phyloP scores from a whole-genome alignment of 2,797 vertebrate genomes.

The Craterocephalus amniculus region DNA sequence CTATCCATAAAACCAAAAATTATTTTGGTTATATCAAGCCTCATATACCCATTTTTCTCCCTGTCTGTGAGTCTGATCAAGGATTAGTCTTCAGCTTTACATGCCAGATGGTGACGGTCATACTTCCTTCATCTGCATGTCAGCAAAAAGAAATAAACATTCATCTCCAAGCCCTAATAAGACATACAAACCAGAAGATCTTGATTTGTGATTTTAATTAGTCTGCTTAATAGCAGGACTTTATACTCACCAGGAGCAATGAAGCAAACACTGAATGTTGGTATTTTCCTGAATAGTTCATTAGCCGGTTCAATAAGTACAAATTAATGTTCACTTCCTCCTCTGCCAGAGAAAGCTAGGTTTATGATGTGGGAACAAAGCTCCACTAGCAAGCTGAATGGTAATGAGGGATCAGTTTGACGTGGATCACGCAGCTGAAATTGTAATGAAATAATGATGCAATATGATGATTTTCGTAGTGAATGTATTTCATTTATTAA shows the following conservation, averaged over 20 bases:
- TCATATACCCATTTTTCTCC: conserved; percentile 12
- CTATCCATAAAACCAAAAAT: not conserved
- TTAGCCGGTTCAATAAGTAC: conserved; percentile 72
- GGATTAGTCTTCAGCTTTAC: conserved; percentile 22
- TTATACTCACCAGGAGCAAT: conserved; percentile 50
- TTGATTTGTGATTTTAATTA: conserved; percentile 74
- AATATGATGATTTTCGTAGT: too few relatives aligned
- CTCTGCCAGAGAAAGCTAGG: conserved; percentile 43
- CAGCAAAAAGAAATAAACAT: conserved; percentile 56
- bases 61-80: conserved; percentile 19
- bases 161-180: conserved; percentile 46
- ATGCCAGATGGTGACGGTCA: conserved; percentile 61
- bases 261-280: conserved; percentile 57
- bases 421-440: conserved; percentile 30
- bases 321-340: conserved; percentile 66
- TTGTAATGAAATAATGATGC: not conserved
- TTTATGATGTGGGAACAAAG: conserved; percentile 46
- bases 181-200: conserved; percentile 44
- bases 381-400: conserved; percentile 23
- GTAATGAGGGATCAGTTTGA: conserved; percentile 31
- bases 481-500: too few relatives aligned
- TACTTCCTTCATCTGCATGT: conserved; percentile 43
- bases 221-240: conserved; percentile 50
- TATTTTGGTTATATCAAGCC: not conserved
- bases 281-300: conserved; percentile 70